Conservation (phyloP, 2,888 invertebrate genomes). For the Lamellibrachia columna region DNA sequence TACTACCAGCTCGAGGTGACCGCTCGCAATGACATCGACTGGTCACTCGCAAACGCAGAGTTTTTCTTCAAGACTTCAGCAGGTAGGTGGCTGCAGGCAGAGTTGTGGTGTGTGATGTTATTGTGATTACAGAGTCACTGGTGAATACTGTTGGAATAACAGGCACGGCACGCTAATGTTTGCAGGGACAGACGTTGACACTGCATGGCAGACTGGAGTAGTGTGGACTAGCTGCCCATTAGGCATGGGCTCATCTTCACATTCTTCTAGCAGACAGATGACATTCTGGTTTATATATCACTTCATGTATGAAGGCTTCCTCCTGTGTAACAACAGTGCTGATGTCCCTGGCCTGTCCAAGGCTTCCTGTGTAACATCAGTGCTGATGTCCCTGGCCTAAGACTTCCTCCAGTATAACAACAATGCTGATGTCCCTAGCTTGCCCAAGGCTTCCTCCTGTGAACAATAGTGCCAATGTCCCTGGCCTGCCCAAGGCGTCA, state of each 20-base stretch:
- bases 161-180: background rate
- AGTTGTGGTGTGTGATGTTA: background rate
- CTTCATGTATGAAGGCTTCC: background rate
- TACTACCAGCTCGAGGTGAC: conserved; percentile 40
- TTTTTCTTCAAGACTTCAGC: conserved; percentile 39
- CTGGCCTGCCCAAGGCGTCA: background rate
- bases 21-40: conserved; percentile 42
- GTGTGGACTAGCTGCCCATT: background rate
- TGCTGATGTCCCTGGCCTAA: background rate
- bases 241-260: background rate
- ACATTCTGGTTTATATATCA: background rate
- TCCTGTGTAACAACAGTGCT: background rate
- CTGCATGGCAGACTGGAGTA: background rate
- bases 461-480: background rate
- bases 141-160: background rate
- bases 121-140: background rate
- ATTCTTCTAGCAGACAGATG: background rate
- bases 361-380: background rate
- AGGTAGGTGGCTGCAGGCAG: conserved; percentile 27
- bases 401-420: background rate
- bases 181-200: background rate
- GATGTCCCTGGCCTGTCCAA: too few species aligned
- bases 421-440: background rate
- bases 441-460: background rate
- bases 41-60: conserved; percentile 37